phyloP scores from a whole-genome alignment of 2,888 invertebrate genomes.

The Agelastica alni region DNA sequence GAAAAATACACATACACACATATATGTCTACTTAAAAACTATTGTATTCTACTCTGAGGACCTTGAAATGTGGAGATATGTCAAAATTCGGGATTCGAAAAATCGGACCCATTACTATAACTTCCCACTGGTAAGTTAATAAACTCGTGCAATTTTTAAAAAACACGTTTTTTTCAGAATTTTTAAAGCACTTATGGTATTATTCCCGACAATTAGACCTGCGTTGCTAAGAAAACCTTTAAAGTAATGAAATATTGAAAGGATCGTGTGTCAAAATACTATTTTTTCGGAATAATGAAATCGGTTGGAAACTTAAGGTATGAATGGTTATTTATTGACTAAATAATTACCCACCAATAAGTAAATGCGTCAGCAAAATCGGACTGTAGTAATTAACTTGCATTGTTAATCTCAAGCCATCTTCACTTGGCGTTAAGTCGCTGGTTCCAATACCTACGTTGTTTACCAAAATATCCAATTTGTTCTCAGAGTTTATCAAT shows the following conservation, averaged over 20 bases:
- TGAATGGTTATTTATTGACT: background rate
- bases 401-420: conserved; percentile 66
- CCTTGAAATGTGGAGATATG: too few species aligned
- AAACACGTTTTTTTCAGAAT: too few species aligned
- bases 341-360: conserved; percentile 58
- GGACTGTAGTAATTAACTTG: conserved; percentile 73
- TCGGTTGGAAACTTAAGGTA: background rate
- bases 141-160: too few species aligned
- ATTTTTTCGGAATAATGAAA: background rate
- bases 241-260: background rate
- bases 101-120: too few species aligned
- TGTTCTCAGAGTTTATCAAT: conserved; percentile 59
- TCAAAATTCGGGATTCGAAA: too few species aligned
- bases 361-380: conserved; percentile 69
- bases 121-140: too few species aligned
- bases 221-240: too few species aligned
- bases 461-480: conserved; percentile 66
- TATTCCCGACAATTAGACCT: too few species aligned
- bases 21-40: background rate
- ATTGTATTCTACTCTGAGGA: too few species aligned
- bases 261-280: background rate
- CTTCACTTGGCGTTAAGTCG: conserved; percentile 51
- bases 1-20: background rate
- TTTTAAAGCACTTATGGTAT: too few species aligned
- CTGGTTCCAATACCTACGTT: conserved; percentile 66